These are phyloP conservation scores for Hycleus phaleratus DNA, from an alignment of 1,140 invertebrate species.

Conservation along the genomic window DNA sequence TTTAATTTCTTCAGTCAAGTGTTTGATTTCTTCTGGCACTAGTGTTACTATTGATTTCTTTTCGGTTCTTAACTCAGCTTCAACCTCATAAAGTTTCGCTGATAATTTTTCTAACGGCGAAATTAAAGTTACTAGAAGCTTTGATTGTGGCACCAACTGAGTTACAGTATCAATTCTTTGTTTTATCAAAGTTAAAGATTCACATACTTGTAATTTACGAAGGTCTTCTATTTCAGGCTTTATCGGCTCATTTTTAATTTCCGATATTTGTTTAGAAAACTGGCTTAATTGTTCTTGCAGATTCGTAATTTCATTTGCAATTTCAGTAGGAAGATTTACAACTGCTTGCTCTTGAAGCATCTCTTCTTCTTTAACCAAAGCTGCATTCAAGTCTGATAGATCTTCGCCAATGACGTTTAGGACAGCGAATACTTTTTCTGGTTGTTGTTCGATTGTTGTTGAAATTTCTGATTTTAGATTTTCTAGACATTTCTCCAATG, in stretches of 20 bases:
- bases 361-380: too few relatives aligned
- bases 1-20: background rate
- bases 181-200: conserved; percentile 13
- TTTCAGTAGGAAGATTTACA: too few relatives aligned
- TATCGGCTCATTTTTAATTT: background rate
- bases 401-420: too few relatives aligned
- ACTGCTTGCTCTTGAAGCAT: too few relatives aligned
- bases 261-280: conserved; percentile 1
- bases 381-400: too few relatives aligned
- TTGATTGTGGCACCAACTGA: background rate
- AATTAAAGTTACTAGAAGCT: background rate
- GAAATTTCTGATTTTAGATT: too few relatives aligned
- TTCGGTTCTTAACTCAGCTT: background rate
- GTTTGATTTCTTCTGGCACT: too few relatives aligned
- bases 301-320: too few relatives aligned
- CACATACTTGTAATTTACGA: conserved; percentile 4
- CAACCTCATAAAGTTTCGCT: conserved; percentile 1
- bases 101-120: background rate
- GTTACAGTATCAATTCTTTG: conserved; percentile 11
- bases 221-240: conserved; percentile 6
- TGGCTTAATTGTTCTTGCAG: too few relatives aligned
- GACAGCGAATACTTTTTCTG: too few relatives aligned
- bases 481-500: too few relatives aligned
- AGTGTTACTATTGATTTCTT: background rate
- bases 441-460: too few relatives aligned